Conservation (phyloP, 2,113 vertebrate genomes). For the Pterocles burchelli region DNA sequence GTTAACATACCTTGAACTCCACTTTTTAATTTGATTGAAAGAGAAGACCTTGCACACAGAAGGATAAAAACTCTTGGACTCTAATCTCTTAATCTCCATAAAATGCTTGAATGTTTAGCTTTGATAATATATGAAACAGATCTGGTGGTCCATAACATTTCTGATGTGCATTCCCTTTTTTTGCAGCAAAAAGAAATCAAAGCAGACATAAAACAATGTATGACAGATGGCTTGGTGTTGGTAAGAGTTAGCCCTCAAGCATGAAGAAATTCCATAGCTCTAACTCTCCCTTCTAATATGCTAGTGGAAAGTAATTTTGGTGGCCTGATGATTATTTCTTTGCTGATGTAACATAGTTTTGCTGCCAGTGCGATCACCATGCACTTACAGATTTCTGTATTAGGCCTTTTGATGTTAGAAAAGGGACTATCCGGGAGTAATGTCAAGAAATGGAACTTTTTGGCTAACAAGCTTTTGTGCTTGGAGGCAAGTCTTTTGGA, state of each 20-base stretch:
- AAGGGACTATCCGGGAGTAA: background rate
- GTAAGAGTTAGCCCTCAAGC: background rate
- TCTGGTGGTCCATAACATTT: conserved; percentile 23
- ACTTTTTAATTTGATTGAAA: conserved; percentile 44
- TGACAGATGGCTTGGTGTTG: background rate
- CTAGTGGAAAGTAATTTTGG: background rate
- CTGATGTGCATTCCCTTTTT: background rate
- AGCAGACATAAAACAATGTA: background rate
- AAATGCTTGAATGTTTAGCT: conserved; percentile 40
- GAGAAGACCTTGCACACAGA: background rate
- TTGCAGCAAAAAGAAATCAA: background rate
- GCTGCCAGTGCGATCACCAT: background rate
- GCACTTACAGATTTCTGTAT: background rate
- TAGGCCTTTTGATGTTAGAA: background rate
- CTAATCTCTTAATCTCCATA: conserved; percentile 55
- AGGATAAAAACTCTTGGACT: background rate
- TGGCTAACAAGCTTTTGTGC: background rate
- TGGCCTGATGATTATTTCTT: background rate
- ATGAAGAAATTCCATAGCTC: conserved; percentile 2
- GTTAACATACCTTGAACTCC: conserved; percentile 48
- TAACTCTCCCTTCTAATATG: background rate
- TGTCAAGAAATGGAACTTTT: background rate
- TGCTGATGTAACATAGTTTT: background rate
- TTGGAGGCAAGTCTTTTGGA: background rate
- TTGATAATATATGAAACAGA: conserved; percentile 43